Evolutionary conservation across 2,797 vertebrate genomes (phyloP), one percentile per base, ranked within the genome.

Genomic region (Xyrichtys novacula): DNA sequence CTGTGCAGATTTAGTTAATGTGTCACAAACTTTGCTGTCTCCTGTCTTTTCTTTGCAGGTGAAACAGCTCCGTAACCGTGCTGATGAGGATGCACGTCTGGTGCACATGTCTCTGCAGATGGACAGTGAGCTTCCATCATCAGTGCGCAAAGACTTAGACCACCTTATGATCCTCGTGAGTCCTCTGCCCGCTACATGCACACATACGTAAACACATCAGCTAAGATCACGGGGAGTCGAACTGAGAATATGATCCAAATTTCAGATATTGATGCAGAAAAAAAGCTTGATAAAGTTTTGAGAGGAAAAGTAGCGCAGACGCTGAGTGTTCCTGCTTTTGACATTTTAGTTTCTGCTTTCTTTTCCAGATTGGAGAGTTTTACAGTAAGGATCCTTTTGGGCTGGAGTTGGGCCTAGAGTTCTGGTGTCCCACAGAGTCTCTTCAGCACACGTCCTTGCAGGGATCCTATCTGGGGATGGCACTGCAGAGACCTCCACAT

Each of bases 61-160:
- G 71, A 99, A 99, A 72, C 98, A 99, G 63, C 91, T 99, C 65
- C 95, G 96, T 74, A 99, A 98, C 79, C 96, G 97, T 43, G 98
- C 98, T 0, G 98, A 99, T 74, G 98, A 99, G 83, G 98, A 99
- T 48, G 96, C 98, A 70, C 95, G 98, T 38, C 93, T 99, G 82
- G 94, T 98, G 74, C 96, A 99, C 83, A 98, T 99, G 96, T 98
- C 96, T 12, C 81, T 98, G 55, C 97, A 99, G 91, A 96, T 97
- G 96, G 97, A 97, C 32, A 95, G 95, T 0, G 98, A 99, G 47
- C 95, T 96, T 17, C 97, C 97, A 4, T 87, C 96, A 19, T 95
- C 96, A 0, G 71, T 98, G 55, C 93, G 96, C 26, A 95, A 95
- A 77, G 98, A 99, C 81, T 89, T 99, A 42, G 98, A 99, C 55